Conservation (phyloP, 2,113 vertebrate genomes). For the Oceanites oceanicus region DNA sequence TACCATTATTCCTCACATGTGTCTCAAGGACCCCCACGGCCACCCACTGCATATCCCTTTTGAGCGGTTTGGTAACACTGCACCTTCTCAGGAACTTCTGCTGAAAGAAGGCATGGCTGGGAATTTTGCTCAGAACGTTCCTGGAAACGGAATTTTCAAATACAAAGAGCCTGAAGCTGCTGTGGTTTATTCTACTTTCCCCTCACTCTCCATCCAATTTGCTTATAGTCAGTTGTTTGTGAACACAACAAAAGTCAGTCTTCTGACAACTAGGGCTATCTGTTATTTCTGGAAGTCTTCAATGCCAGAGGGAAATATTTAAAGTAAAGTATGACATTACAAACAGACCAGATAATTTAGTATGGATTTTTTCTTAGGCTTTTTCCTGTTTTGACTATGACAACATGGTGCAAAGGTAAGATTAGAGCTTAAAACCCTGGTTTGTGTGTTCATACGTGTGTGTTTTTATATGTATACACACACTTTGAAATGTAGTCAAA, state of each 20-base stretch:
- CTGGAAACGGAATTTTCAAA: background rate
- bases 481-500: background rate
- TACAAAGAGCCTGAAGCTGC: background rate
- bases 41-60: too few species aligned
- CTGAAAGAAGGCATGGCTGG: background rate
- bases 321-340: background rate
- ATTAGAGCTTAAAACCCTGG: background rate
- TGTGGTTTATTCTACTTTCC: background rate
- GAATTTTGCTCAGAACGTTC: fast-evolving
- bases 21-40: background rate
- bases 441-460: background rate
- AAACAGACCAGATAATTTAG: background rate
- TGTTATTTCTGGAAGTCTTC: background rate
- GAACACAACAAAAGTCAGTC: background rate
- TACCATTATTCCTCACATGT: background rate
- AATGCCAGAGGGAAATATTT: background rate
- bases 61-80: background rate
- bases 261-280: background rate
- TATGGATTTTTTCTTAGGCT: background rate
- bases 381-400: background rate
- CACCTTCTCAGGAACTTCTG: background rate
- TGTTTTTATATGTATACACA: background rate
- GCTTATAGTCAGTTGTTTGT: background rate
- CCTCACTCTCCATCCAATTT: background rate
- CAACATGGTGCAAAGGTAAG: background rate